Evolutionary conservation across 2,888 invertebrate species (phyloP).

Genomic region (Pyrrhosoma nymphula): DNA sequence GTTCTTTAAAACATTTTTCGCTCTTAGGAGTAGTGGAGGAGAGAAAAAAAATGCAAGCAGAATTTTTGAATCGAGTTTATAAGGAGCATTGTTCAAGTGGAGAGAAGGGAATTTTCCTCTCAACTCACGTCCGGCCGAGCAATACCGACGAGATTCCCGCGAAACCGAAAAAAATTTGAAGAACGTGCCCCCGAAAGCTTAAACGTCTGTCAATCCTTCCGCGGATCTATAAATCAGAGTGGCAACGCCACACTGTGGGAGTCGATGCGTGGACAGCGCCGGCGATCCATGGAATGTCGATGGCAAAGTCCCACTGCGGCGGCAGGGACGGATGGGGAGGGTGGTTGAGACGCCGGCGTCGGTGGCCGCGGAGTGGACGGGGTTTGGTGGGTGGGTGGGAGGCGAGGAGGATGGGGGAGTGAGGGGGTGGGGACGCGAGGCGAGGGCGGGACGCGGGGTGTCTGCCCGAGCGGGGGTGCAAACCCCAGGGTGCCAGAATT

Average conservation of each 20-base stretch:
- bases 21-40: background rate
- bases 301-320: background rate
- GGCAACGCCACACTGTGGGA: conserved; percentile 19
- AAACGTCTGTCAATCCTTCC: conserved; percentile 53
- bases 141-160: conserved; percentile 61
- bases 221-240: conserved; percentile 49
- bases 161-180: conserved; percentile 36
- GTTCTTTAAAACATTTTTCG: conserved; percentile 44
- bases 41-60: background rate
- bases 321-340: background rate
- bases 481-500: background rate
- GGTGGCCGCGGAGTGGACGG: background rate
- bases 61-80: background rate
- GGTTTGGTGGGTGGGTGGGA: background rate
- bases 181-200: conserved; percentile 66
- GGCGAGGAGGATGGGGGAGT: background rate
- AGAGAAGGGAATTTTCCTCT: background rate
- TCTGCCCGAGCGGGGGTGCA: background rate
- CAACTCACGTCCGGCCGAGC: conserved; percentile 40
- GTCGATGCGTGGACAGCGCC: conserved; percentile 38
- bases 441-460: background rate
- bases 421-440: background rate
- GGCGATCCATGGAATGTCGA: conserved; percentile 21
- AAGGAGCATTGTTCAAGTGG: background rate
- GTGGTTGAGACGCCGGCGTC: background rate